Conservation (phyloP, 2,797 vertebrate genomes). For the Synanceia verrucosa region DNA sequence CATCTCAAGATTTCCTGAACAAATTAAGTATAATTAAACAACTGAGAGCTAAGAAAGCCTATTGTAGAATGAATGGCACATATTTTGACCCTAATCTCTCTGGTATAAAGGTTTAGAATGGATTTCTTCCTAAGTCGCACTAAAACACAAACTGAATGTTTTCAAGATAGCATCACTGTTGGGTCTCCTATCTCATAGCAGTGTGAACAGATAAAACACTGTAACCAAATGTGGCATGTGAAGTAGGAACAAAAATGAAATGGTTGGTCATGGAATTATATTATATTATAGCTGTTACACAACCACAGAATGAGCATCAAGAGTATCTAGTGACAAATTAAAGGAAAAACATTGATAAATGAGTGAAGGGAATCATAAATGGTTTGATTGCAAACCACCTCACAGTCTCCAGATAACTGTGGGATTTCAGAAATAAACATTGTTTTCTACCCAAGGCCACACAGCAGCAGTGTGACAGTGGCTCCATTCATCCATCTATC, state of each 20-base stretch:
- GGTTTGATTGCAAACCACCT: too few relatives aligned
- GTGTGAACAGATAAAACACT: not conserved
- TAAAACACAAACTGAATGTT: conserved; percentile 11
- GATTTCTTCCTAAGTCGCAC: not conserved
- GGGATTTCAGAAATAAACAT: not conserved
- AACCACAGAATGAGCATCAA: not conserved
- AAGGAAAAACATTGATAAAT: too few relatives aligned
- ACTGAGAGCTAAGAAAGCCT: conserved; percentile 9
- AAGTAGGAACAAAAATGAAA: not conserved
- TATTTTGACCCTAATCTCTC: conserved; percentile 36
- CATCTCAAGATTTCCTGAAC: conserved; percentile 14
- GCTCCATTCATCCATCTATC: too few relatives aligned
- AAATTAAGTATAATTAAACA: conserved; percentile 29
- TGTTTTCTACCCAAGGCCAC: not conserved
- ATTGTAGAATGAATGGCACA: conserved; percentile 23
- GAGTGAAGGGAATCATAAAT: too few relatives aligned
- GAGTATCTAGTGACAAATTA: too few relatives aligned
- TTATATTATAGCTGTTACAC: too few relatives aligned
- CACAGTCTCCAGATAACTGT: too few relatives aligned
- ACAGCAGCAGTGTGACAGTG: too few relatives aligned
- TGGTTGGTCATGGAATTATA: too few relatives aligned
- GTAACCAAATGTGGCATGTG: not conserved
- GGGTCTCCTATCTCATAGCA: not conserved
- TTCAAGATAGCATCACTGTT: not conserved
- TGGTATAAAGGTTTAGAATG: conserved; percentile 9